Conservation (phyloP, 1,140 invertebrate genomes). For the Holcopasites calliopsidis region DNA sequence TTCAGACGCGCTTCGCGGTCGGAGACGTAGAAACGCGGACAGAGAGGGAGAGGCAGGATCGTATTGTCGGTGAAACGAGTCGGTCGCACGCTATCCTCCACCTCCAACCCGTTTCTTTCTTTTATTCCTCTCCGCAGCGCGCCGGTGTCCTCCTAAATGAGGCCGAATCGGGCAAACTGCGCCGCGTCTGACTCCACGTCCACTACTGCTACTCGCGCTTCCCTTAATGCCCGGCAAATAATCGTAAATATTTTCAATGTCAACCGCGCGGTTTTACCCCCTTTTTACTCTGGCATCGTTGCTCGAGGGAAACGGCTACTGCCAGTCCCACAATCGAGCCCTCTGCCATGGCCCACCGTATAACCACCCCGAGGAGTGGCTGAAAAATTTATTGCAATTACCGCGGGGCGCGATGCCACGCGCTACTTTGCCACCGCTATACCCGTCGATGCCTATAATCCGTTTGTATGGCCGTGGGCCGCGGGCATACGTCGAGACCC, state of each 20-base stretch:
- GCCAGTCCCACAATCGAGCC: background rate
- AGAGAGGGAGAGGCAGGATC: conserved; percentile 21
- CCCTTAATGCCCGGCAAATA: conserved; percentile 56
- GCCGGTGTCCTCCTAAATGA: conserved; percentile 36
- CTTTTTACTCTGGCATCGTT: conserved; percentile 8
- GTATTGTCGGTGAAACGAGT: conserved; percentile 21
- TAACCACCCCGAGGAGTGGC: background rate
- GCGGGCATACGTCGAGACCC: conserved; percentile 1
- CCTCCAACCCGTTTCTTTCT: no score
- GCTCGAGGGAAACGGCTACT: background rate
- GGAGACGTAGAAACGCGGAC: background rate
- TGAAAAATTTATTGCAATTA: conserved; percentile 59
- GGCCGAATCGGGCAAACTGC: conserved; percentile 26
- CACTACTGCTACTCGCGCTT: conserved; percentile 28
- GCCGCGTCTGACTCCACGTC: background rate
- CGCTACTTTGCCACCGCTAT: no score
- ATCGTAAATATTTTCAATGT: conserved; percentile 61
- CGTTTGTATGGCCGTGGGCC: conserved; percentile 28
- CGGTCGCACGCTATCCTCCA: background rate
- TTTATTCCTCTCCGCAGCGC: conserved; percentile 11
- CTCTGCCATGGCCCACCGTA: background rate
- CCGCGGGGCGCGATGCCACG: background rate
- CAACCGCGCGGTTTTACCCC: conserved; percentile 22
- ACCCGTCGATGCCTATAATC: conserved; percentile 50
- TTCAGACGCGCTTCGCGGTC: conserved; percentile 40